Evolutionary conservation across 2,797 vertebrate species (phyloP).

Genomic region (Xiphophorus birchmanni): DNA sequence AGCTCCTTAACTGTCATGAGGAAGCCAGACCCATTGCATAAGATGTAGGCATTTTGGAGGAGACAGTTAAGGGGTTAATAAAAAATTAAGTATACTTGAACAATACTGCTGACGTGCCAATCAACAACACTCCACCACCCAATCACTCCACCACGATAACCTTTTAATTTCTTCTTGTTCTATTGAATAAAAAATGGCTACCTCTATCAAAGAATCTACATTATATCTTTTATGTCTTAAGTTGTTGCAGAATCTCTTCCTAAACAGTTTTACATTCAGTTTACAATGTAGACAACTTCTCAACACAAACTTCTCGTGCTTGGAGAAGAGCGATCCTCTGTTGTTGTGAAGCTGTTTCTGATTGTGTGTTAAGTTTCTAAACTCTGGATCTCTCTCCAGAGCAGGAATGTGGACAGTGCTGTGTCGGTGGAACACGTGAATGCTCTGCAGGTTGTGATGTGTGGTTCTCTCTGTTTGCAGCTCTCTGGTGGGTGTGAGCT

Average conservation of each 20-base stretch:
- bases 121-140: too few species aligned
- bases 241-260: neutral
- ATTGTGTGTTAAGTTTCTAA: neutral
- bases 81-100: neutral
- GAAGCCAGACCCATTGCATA: too few species aligned
- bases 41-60: too few species aligned
- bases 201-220: neutral
- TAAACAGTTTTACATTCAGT: neutral
- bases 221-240: neutral
- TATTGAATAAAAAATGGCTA: neutral
- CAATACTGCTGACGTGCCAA: neutral
- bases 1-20: too few species aligned
- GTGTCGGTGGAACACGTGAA: neutral
- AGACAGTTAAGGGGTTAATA: too few species aligned
- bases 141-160: neutral
- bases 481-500: constrained; percentile 96
- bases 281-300: neutral
- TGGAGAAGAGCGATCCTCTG: neutral
- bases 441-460: neutral
- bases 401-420: neutral
- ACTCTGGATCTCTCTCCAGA: neutral
- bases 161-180: neutral
- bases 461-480: constrained; percentile 66
- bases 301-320: neutral
- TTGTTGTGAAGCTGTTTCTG: neutral